phyloP scores from a whole-genome alignment of 2,888 invertebrate genomes.

The Epinotia demarniana region DNA sequence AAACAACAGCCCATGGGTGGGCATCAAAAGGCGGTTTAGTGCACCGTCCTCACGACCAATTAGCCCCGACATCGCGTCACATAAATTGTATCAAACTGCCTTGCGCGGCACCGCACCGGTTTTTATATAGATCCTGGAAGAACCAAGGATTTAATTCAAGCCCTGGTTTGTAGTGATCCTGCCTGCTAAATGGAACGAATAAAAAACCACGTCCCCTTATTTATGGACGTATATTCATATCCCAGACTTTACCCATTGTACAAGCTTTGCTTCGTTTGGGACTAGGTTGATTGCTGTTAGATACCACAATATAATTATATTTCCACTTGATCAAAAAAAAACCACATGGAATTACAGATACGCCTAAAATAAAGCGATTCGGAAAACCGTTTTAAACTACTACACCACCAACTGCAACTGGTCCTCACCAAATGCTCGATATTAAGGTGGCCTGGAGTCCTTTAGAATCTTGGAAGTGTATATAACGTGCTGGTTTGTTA shows the following conservation, averaged over 20 bases:
- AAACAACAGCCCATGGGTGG: slow-evolving; percentile 46
- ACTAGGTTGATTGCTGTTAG: too few relatives aligned
- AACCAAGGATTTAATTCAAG: not conserved
- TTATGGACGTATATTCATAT: too few relatives aligned
- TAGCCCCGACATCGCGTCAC: slow-evolving; percentile 72
- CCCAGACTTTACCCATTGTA: too few relatives aligned
- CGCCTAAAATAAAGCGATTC: not conserved
- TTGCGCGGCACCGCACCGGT: slow-evolving; percentile 54
- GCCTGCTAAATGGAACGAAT: too few relatives aligned
- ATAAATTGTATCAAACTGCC: slow-evolving; percentile 76
- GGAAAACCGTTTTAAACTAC: not conserved
- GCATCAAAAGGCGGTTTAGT: slow-evolving; percentile 73
- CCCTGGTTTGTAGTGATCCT: too few relatives aligned
- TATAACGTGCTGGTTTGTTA: not conserved
- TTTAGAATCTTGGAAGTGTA: not conserved
- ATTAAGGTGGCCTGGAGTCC: not conserved
- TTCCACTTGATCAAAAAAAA: too few relatives aligned
- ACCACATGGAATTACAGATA: not conserved
- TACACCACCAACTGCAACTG: not conserved
- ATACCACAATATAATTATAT: too few relatives aligned
- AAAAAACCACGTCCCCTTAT: too few relatives aligned
- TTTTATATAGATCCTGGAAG: slow-evolving; percentile 51
- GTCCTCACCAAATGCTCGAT: not conserved
- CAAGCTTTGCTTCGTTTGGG: too few relatives aligned
- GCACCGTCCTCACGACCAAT: slow-evolving; percentile 75